A percentile compares a stretch with the other conserved stretches of the same genome.
Evolutionary conservation across 2,797 vertebrate genomes (phyloP).

Genomic region (Helarctos malayanus): DNA sequence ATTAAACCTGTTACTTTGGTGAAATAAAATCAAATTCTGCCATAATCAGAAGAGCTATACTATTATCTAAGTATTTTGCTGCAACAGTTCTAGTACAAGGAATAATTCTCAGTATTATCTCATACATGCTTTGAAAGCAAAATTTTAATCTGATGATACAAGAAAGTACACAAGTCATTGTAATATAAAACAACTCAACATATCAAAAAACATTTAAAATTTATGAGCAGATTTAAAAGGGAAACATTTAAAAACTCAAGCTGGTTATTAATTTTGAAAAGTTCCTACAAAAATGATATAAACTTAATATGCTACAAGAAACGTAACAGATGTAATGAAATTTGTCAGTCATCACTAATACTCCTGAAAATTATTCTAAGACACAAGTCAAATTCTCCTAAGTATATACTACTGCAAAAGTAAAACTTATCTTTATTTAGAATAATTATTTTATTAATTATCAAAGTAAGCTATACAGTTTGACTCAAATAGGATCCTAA

Average conservation of each 20-base stretch:
- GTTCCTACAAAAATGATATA: constrained; percentile 19
- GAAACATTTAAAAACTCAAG: constrained; percentile 58
- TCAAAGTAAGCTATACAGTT: constrained; percentile 43
- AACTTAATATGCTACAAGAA: constrained; percentile 20
- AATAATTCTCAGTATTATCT: constrained; percentile 52
- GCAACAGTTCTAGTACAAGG: neutral
- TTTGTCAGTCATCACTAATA: constrained; percentile 25
- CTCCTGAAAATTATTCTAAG: constrained; percentile 56
- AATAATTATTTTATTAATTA: constrained; percentile 47
- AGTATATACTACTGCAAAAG: neutral
- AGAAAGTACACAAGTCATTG: neutral
- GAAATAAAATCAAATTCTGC: constrained; percentile 48
- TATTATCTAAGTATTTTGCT: constrained; percentile 41
- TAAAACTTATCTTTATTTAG: constrained; percentile 68
- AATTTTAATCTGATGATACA: constrained; percentile 64
- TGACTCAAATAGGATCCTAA: constrained; percentile 28
- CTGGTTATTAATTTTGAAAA: constrained; percentile 7
- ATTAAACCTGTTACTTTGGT: neutral
- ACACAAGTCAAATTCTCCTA: constrained; percentile 37
- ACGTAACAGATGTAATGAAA: constrained; percentile 30
- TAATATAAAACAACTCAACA: constrained; percentile 62
- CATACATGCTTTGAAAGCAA: constrained; percentile 61
- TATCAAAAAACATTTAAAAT: constrained; percentile 61
- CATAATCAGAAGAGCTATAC: constrained; percentile 18
- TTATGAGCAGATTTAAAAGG: constrained; percentile 54